A percentile compares a stretch with the other conserved stretches of the same genome.
phyloP scores from a whole-genome alignment of 2,113 vertebrate genomes.

The Uropsilus gracilis region DNA sequence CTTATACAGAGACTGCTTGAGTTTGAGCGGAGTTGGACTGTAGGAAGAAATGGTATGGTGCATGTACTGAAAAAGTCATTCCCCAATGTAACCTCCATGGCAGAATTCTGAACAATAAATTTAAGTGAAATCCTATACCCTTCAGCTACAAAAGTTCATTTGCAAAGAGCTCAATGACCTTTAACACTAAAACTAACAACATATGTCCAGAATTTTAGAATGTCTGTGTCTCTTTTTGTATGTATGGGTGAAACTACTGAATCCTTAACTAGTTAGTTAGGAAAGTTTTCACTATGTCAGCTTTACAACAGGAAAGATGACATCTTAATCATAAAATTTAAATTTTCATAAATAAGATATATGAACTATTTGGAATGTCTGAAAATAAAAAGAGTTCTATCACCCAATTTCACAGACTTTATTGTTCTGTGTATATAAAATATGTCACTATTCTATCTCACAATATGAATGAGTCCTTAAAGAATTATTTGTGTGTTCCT shows the following conservation, averaged over 20 bases:
- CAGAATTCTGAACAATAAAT: not conserved
- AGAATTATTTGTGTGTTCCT: not conserved
- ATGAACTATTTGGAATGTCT: not conserved
- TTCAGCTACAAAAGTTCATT: not conserved
- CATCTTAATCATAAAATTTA: not conserved
- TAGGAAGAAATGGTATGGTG: not conserved
- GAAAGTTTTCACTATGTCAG: constrained; percentile 34
- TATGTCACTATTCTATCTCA: not conserved
- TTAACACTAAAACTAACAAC: not conserved
- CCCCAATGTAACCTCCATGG: not conserved
- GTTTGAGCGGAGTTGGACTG: not conserved
- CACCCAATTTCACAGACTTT: not conserved
- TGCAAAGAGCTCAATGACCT: not conserved
- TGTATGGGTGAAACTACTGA: no score
- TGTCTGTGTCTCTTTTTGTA: not conserved
- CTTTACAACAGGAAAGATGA: not conserved
- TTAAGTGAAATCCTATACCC: not conserved
- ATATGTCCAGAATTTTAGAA: not conserved
- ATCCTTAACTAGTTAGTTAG: no score
- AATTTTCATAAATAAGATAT: not conserved
- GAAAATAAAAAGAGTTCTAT: not conserved
- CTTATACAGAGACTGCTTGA: not conserved
- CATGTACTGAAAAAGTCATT: not conserved
- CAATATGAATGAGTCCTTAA: not conserved
- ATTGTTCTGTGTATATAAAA: not conserved